Percentiles rank a stretch among this genome's conserved stretches.
Conservation (phyloP, 2,113 vertebrate genomes). For the Barnardius zonarius region DNA sequence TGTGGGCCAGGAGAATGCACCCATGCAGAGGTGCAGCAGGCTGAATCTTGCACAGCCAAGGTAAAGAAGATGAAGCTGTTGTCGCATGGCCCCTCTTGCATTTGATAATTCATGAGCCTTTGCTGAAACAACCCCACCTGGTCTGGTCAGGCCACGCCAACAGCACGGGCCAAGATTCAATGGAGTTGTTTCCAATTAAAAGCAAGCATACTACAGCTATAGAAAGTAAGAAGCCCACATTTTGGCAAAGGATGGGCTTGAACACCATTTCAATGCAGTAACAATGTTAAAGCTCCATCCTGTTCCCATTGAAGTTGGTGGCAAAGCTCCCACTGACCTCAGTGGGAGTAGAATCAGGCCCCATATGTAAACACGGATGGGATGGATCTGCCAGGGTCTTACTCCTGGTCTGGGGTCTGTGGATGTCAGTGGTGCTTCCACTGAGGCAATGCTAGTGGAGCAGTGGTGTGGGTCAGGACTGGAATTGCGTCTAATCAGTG, state of each 20-base stretch:
- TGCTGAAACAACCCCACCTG: not conserved
- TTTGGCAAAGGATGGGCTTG: not conserved
- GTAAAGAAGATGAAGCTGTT: not conserved
- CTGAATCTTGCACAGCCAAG: not conserved
- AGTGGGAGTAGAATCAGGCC: not conserved
- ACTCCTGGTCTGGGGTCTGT: not conserved
- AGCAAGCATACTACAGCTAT: not conserved
- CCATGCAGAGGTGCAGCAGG: not conserved
- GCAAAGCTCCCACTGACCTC: constrained; percentile 8
- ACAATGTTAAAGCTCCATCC: not conserved
- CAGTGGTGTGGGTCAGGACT: not conserved
- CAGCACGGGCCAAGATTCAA: fast-evolving
- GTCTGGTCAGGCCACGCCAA: not conserved
- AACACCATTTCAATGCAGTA: not conserved
- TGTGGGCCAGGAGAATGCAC: not conserved
- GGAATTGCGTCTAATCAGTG: constrained; percentile 7
- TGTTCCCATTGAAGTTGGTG: not conserved
- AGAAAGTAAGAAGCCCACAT: not conserved
- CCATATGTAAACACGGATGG: not conserved
- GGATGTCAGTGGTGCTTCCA: not conserved
- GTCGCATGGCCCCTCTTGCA: not conserved
- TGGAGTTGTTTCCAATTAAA: not conserved
- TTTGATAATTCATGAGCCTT: not conserved
- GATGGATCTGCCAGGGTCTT: not conserved
- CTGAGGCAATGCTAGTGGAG: not conserved